Conservation (phyloP, 2,888 invertebrate genomes). For the Diarsia dahlii region DNA sequence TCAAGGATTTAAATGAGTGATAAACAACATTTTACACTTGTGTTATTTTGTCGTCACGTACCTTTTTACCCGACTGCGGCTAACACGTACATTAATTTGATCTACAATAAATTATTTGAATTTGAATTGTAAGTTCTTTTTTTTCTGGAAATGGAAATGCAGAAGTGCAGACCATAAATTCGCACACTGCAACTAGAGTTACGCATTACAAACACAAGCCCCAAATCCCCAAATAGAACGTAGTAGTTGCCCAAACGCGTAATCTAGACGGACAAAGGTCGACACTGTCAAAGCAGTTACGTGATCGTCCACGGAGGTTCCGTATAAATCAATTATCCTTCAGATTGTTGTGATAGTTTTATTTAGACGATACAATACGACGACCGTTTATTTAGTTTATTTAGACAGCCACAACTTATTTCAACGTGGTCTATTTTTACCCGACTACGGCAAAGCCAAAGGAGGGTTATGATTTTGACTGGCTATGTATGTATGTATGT, state of each 20-base stretch:
- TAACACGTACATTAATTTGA: no score
- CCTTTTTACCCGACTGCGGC: no score
- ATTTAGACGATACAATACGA: slow-evolving; percentile 32
- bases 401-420: slow-evolving; percentile 52
- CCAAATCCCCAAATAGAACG: slow-evolving; percentile 10
- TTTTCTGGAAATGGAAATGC: not conserved
- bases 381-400: slow-evolving; percentile 55
- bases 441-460: no score
- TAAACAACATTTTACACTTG: not conserved
- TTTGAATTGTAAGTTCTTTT: no score
- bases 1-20: not conserved
- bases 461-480: no score
- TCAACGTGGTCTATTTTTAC: slow-evolving; percentile 43
- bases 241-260: slow-evolving; percentile 2
- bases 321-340: slow-evolving; percentile 57
- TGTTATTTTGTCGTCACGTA: not conserved
- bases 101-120: no score
- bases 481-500: no score
- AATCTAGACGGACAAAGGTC: slow-evolving; percentile 51
- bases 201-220: not conserved
- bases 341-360: slow-evolving; percentile 55
- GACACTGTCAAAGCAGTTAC: slow-evolving; percentile 45
- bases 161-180: not conserved
- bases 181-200: not conserved
- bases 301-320: slow-evolving; percentile 35